phyloP scores from a whole-genome alignment of 2,113 vertebrate species.

The Xenopus laevis region DNA sequence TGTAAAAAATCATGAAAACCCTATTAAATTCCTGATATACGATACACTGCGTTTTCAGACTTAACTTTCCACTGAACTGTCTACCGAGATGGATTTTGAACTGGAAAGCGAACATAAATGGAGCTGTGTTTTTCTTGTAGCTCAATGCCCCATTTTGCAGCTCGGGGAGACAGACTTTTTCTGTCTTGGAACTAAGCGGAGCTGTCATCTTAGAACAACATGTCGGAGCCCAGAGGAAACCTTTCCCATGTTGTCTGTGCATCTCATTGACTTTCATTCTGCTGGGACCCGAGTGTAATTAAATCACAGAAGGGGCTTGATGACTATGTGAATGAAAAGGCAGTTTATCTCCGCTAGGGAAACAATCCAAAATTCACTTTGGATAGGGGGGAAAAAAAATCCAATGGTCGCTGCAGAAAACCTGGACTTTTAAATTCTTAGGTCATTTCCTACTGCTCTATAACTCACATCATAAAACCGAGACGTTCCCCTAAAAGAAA shows the following conservation, averaged over 20 bases:
- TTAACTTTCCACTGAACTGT: slow-evolving; percentile 74
- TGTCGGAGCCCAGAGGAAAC: not conserved
- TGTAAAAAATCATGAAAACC: slow-evolving; percentile 81
- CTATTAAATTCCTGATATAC: slow-evolving; percentile 83
- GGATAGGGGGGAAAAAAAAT: slow-evolving; percentile 16
- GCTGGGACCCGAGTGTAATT: slow-evolving; percentile 14
- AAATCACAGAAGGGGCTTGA: slow-evolving; percentile 34
- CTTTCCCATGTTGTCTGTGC: slow-evolving; percentile 3
- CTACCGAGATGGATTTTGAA: slow-evolving; percentile 66
- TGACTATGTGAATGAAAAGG: slow-evolving; percentile 15
- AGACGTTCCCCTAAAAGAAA: slow-evolving; percentile 55
- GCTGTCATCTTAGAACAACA: slow-evolving; percentile 17
- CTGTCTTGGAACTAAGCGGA: not conserved
- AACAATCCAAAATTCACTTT: not conserved
- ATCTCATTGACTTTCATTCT: slow-evolving; percentile 16
- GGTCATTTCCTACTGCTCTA: slow-evolving; percentile 67
- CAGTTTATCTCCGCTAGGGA: slow-evolving; percentile 10
- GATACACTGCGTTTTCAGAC: slow-evolving; percentile 67
- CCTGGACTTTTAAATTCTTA: slow-evolving; percentile 53
- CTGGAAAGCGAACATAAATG: slow-evolving; percentile 50
- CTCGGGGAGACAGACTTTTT: slow-evolving; percentile 9
- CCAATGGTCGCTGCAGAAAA: slow-evolving; percentile 2
- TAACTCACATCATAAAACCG: slow-evolving; percentile 68
- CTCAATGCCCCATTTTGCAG: slow-evolving; percentile 24
- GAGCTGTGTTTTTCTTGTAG: slow-evolving; percentile 15